A percentile compares a stretch with the other conserved stretches of the same genome.
Conservation (phyloP, 2,113 vertebrate genomes). For the Macrotis lagotis region DNA sequence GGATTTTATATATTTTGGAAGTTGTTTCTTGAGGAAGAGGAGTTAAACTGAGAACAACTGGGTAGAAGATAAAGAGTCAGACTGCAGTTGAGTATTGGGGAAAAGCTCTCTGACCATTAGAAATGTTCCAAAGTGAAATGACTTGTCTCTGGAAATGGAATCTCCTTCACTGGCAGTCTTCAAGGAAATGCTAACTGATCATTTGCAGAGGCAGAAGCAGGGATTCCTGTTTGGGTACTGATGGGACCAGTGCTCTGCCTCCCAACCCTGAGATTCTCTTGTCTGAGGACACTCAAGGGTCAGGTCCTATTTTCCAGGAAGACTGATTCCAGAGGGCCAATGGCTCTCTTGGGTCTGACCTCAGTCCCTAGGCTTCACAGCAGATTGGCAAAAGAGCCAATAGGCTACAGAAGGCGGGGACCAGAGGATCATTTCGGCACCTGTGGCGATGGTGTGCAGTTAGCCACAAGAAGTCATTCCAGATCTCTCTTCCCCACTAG, state of each 20-base stretch:
- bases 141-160: neutral
- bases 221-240: neutral
- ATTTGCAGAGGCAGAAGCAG: neutral
- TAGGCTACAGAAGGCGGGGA: neutral
- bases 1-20: neutral
- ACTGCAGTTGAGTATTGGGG: neutral
- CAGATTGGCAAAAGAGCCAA: neutral
- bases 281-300: neutral
- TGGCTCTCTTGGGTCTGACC: neutral
- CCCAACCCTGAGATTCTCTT: neutral
- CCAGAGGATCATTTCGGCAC: neutral
- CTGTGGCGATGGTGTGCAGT: neutral
- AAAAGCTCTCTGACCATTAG: neutral
- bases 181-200: neutral
- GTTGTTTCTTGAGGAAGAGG: neutral
- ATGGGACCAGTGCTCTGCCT: neutral
- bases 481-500: neutral
- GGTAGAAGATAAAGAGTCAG: too few relatives aligned
- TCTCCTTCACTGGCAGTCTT: neutral
- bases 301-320: neutral
- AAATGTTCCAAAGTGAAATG: neutral
- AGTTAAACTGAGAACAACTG: neutral
- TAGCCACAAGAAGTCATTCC: too few relatives aligned
- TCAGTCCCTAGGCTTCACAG: accelerated
- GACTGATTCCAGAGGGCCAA: neutral